Percentiles rank a stretch among this genome's conserved stretches.
These are phyloP conservation scores for Leguminivora glycinivorella DNA, from an alignment of 1,140 invertebrate species.

Conservation along the genomic window DNA sequence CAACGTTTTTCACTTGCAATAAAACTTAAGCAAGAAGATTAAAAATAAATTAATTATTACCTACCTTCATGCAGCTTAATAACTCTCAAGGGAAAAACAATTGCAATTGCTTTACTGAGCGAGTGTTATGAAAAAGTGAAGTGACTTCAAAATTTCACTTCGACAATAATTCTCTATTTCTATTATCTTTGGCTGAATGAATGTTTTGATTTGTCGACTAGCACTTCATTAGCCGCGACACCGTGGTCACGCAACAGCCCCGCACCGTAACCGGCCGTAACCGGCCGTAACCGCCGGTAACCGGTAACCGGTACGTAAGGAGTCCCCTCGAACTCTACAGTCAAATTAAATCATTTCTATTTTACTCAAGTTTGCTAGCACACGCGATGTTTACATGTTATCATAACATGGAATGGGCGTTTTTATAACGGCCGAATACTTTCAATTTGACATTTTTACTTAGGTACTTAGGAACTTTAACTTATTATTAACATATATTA, in stretches of 20 bases:
- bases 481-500: too few relatives aligned
- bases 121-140: too few relatives aligned
- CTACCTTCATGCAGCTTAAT: too few relatives aligned
- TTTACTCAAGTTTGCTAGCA: conserved; percentile 61
- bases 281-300: conserved; percentile 38
- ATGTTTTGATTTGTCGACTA: conserved; percentile 68
- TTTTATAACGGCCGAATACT: not conserved
- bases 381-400: conserved; percentile 57
- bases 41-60: too few relatives aligned
- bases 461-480: not conserved
- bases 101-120: too few relatives aligned
- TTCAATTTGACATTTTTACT: not conserved
- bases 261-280: conserved; percentile 31
- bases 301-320: conserved; percentile 44
- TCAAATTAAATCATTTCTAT: conserved; percentile 75
- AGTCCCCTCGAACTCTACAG: conserved; percentile 55
- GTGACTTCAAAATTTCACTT: too few relatives aligned
- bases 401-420: conserved; percentile 47
- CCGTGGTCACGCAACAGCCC: conserved; percentile 62
- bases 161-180: too few relatives aligned
- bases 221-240: conserved; percentile 73
- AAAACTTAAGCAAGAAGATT: too few relatives aligned
- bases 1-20: too few relatives aligned
- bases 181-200: too few relatives aligned
- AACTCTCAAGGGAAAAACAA: too few relatives aligned